Evolutionary conservation across 2,113 vertebrate species (phyloP).

Genomic region (Scomber scombrus): DNA sequence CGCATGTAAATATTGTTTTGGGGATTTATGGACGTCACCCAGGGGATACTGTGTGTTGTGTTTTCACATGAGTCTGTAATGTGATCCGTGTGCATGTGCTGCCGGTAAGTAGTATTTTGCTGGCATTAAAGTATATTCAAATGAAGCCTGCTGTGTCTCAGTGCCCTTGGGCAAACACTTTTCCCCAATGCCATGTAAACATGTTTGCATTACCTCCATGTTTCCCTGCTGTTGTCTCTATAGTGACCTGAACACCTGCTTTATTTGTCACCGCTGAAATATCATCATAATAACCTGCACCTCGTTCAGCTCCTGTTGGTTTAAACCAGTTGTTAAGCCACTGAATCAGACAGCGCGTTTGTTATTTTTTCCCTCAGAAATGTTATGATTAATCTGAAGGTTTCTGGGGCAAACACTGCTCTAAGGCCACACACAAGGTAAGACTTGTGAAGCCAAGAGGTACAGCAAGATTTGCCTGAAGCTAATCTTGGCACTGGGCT

Average conservation of each 20-base stretch:
- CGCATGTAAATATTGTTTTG: conserved; percentile 19
- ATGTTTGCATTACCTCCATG: conserved; percentile 76
- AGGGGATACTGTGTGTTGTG: conserved; percentile 3
- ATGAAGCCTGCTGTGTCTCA: conserved; percentile 50
- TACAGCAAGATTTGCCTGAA: conserved; percentile 51
- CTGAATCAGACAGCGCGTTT: neutral
- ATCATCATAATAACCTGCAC: neutral
- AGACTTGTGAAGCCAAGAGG: conserved; percentile 24
- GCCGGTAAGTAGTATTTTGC: conserved; percentile 20
- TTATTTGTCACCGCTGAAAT: conserved; percentile 35
- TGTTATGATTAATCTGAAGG: conserved; percentile 31
- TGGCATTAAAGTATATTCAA: conserved; percentile 51
- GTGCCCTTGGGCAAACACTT: conserved; percentile 63
- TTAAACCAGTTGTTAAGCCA: neutral
- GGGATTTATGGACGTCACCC: neutral
- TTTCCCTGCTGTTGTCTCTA: conserved; percentile 60
- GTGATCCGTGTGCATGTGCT: conserved; percentile 4
- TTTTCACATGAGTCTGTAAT: conserved; percentile 4
- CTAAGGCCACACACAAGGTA: conserved; percentile 7
- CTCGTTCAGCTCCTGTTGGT: conserved; percentile 15
- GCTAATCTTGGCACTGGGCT: conserved; percentile 51
- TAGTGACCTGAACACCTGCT: conserved; percentile 61
- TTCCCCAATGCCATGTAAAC: conserved; percentile 65
- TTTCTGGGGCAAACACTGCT: conserved; percentile 6
- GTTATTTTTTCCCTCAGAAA: neutral